A percentile compares a stretch with the other conserved stretches of the same genome.
Evolutionary conservation across 1,140 invertebrate species (phyloP).

Genomic region (Danaus plexippus): DNA sequence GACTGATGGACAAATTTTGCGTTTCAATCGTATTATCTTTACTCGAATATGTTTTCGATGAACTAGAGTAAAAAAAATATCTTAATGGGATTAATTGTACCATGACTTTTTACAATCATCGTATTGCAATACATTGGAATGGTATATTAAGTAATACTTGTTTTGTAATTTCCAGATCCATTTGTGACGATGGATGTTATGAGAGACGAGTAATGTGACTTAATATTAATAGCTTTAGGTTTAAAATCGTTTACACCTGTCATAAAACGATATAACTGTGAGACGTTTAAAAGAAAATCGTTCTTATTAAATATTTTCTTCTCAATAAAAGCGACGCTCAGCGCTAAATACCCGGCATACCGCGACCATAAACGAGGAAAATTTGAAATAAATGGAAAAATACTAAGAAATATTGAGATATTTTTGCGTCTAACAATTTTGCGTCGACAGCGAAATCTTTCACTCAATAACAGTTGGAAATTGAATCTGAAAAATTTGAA

Average conservation of each 20-base stretch:
- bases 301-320: conserved; percentile 60
- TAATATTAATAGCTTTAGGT: too few relatives aligned
- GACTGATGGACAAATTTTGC: conserved; percentile 21
- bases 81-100: too few relatives aligned
- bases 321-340: conserved; percentile 46
- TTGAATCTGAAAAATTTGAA: conserved; percentile 18
- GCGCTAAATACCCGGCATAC: conserved; percentile 44
- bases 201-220: too few relatives aligned
- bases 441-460: conserved; percentile 11
- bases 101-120: too few relatives aligned
- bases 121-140: too few relatives aligned
- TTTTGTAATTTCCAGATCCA: too few relatives aligned
- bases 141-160: too few relatives aligned
- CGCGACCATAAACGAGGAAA: conserved; percentile 42
- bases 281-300: conserved; percentile 44
- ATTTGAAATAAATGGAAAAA: conserved; percentile 52
- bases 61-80: too few relatives aligned
- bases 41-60: not conserved
- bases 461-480: conserved; percentile 11
- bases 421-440: conserved; percentile 16
- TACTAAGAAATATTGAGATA: conserved; percentile 37
- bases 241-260: not conserved
- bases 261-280: conserved; percentile 32
- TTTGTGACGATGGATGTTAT: too few relatives aligned
- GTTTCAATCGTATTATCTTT: conserved; percentile 7